Evolutionary conservation across 64 coral and sea anemone species (phyloP), one percentile per base, ranked within the genome.

Genomic region (Porites australiensis): DNA sequence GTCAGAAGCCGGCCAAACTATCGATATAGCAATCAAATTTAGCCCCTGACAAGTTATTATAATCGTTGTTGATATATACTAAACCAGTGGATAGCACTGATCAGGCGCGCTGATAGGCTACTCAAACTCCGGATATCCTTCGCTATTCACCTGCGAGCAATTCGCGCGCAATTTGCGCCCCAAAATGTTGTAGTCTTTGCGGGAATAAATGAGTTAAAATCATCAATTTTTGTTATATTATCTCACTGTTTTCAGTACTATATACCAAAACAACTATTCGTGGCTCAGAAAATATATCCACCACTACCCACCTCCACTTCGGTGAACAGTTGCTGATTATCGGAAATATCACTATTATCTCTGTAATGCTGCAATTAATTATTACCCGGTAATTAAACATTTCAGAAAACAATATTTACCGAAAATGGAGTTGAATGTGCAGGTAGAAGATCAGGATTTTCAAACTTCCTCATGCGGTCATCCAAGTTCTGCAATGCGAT

Each of bases 61-160:
- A 62, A 62, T 62, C 59, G 59, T 62, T 62, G 16, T 62, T 62
- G 16, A 16, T 62, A 62, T 70, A 70, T 70, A 70, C 67, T 70
- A 27, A 23, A 70, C 7, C 19, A 70, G 67, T 70, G 67, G 67
- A 70, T 70, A 70, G 67, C 19, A 70, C 67, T 70, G 67, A 70
- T 27, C n/a, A 27, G n/a, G 44, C 16, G 67, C 67, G 21, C 67
- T 70, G 67, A 70, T 70, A 27, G 67, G 67, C 67, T 70, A 70
- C 67, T 70, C 67, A 70, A 27, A 70, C 67, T 70, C 67, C 44
- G 67, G 44, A 70, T 70, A 70, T 70, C 67, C 67, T 70, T 70
- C 44, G 67, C 67, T 70, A 27, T 70, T 70, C 67, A 23, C 67
- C 21, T 44, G 21, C 4, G 67, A 70, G 67, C 67, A 70, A 70